These are phyloP conservation scores for Physeter macrocephalus DNA, from an alignment of 2,113 vertebrate genomes.

Conservation along the genomic window DNA sequence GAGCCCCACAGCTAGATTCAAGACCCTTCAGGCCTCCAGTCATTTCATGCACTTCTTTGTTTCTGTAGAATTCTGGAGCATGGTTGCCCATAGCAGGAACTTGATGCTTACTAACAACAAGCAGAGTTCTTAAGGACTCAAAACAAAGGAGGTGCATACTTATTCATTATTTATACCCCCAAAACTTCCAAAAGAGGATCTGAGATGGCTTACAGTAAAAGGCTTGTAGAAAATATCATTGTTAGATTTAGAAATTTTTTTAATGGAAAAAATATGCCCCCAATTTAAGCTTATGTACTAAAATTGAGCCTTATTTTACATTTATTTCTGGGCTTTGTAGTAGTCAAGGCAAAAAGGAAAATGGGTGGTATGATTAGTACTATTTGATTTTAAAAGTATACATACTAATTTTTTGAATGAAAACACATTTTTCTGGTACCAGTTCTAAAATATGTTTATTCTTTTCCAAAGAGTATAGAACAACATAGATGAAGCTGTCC, in stretches of 20 bases:
- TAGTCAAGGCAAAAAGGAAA: not conserved
- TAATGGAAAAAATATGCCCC: not conserved
- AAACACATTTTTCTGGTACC: not conserved
- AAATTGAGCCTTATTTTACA: not conserved
- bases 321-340: not conserved
- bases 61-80: not conserved
- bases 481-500: not conserved
- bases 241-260: not conserved
- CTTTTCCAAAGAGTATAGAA: not conserved
- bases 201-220: not conserved
- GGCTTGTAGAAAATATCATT: not conserved
- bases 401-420: not conserved
- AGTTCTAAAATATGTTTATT: not conserved
- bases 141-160: not conserved
- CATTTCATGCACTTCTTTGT: not conserved
- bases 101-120: not conserved
- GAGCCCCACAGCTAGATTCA: not conserved
- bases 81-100: not conserved
- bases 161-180: not conserved
- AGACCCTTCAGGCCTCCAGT: not conserved
- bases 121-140: not conserved
- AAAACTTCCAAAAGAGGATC: not conserved
- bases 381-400: not conserved
- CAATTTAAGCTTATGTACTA: not conserved
- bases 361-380: not conserved